Conservation (phyloP, 1,140 invertebrate genomes). For the Drosophila ironensis region DNA sequence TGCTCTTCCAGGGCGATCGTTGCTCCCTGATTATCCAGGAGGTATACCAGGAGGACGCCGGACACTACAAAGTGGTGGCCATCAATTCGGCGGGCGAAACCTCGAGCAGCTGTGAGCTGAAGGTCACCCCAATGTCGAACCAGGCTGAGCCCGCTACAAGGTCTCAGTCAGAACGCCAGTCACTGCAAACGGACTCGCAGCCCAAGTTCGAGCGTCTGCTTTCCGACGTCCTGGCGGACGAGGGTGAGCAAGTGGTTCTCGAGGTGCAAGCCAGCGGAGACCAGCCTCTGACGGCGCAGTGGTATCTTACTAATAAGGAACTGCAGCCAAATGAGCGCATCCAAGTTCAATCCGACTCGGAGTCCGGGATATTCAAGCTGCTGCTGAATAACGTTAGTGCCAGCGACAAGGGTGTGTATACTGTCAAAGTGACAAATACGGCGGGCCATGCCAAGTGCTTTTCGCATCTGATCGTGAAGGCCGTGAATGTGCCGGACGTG, state of each 20-base stretch:
- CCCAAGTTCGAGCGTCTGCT: slow-evolving; percentile 89
- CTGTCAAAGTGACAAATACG: slow-evolving; percentile 87
- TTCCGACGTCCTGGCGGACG: slow-evolving; percentile 86
- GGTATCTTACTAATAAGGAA: slow-evolving; percentile 88
- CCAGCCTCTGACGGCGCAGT: slow-evolving; percentile 88
- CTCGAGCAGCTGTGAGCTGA: slow-evolving; percentile 88
- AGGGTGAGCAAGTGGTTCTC: slow-evolving; percentile 88
- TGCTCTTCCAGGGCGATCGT: slow-evolving; percentile 91
- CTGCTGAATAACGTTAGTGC: slow-evolving; percentile 84
- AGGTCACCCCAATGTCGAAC: slow-evolving; percentile 81
- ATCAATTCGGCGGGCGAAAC: slow-evolving; percentile 91
- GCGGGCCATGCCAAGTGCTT: slow-evolving; percentile 91
- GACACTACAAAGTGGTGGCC: slow-evolving; percentile 91
- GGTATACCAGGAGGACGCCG: slow-evolving; percentile 89
- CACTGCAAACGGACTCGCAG: slow-evolving; percentile 79
- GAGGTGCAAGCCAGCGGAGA: slow-evolving; percentile 88
- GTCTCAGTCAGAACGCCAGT: slow-evolving; percentile 71
- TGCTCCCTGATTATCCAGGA: slow-evolving; percentile 91
- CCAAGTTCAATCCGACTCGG: slow-evolving; percentile 82
- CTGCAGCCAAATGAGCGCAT: slow-evolving; percentile 83
- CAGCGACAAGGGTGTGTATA: slow-evolving; percentile 89
- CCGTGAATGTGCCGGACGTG: slow-evolving; percentile 79
- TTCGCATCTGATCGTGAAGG: slow-evolving; percentile 89
- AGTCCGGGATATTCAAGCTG: slow-evolving; percentile 84
- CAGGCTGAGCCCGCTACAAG: slow-evolving; percentile 70